phyloP scores from a whole-genome alignment of 2,888 invertebrate genomes.

The Anarsia innoxiella region DNA sequence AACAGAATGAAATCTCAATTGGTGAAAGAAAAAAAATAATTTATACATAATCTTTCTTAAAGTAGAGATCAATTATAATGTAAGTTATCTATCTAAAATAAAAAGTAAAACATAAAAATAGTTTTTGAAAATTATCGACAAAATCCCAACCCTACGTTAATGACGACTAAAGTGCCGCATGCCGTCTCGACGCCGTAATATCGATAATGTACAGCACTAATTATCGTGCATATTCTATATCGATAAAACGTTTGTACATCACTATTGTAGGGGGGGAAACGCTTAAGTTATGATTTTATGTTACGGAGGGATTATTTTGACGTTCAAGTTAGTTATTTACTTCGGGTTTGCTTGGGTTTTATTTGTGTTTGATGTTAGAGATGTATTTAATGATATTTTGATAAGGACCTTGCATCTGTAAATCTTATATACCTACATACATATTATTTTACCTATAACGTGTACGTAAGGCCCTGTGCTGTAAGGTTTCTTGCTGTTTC shows the following conservation, averaged over 20 bases:
- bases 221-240: constrained; percentile 14
- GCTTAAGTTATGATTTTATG: constrained; percentile 10
- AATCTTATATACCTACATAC: no score
- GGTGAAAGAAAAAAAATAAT: no score
- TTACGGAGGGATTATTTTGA: constrained; percentile 9
- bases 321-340: constrained; percentile 3
- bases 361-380: no score
- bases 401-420: no score
- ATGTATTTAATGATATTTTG: no score
- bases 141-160: constrained; percentile 12
- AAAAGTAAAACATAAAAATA: neutral
- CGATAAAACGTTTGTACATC: constrained; percentile 16
- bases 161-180: constrained; percentile 15
- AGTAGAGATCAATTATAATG: no score
- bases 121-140: constrained; percentile 4
- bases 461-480: no score
- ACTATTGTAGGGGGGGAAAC: constrained; percentile 14
- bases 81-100: no score
- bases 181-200: constrained; percentile 21
- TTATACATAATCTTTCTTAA: no score
- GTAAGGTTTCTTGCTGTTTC: no score
- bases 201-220: constrained; percentile 19
- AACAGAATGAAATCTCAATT: no score
- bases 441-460: no score
- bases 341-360: neutral